Conservation (phyloP, 2,888 invertebrate genomes). For the Rutpela maculata region DNA sequence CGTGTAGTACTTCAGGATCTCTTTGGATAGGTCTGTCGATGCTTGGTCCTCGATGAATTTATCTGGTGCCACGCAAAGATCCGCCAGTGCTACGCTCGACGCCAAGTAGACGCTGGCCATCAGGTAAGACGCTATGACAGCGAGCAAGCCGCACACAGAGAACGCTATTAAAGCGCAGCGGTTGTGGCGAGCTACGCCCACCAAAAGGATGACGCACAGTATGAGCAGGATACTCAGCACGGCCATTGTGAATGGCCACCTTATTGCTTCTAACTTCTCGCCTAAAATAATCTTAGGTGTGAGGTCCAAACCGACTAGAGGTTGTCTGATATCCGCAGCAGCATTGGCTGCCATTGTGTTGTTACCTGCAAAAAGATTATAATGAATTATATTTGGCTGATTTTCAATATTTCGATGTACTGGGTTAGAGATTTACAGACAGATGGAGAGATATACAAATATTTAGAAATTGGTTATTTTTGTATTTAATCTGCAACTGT, state of each 20-base stretch:
- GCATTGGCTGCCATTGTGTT: slow-evolving; percentile 85
- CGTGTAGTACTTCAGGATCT: slow-evolving; percentile 78
- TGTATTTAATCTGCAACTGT: neutral
- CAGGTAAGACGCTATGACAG: slow-evolving; percentile 92
- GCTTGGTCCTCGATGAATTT: slow-evolving; percentile 71
- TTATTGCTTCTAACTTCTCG: slow-evolving; percentile 82
- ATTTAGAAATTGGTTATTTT: neutral
- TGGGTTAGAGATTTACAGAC: neutral
- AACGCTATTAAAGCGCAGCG: slow-evolving; percentile 93
- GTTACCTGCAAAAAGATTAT: slow-evolving; percentile 72
- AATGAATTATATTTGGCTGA: neutral
- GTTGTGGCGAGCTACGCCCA: slow-evolving; percentile 92
- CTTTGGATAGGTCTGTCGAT: slow-evolving; percentile 69
- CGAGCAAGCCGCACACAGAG: slow-evolving; percentile 90
- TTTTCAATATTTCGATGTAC: neutral
- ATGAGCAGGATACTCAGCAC: slow-evolving; percentile 90
- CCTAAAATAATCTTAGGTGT: slow-evolving; percentile 78
- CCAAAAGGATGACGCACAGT: slow-evolving; percentile 90
- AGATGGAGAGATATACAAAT: neutral
- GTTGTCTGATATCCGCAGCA: slow-evolving; percentile 83
- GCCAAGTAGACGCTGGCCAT: slow-evolving; percentile 92
- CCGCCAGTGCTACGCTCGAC: slow-evolving; percentile 84
- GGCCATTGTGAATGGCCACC: slow-evolving; percentile 94
- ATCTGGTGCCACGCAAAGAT: slow-evolving; percentile 84
- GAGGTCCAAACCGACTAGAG: slow-evolving; percentile 82